phyloP scores from a whole-genome alignment of 2,113 vertebrate species.

The Tetrax tetrax region DNA sequence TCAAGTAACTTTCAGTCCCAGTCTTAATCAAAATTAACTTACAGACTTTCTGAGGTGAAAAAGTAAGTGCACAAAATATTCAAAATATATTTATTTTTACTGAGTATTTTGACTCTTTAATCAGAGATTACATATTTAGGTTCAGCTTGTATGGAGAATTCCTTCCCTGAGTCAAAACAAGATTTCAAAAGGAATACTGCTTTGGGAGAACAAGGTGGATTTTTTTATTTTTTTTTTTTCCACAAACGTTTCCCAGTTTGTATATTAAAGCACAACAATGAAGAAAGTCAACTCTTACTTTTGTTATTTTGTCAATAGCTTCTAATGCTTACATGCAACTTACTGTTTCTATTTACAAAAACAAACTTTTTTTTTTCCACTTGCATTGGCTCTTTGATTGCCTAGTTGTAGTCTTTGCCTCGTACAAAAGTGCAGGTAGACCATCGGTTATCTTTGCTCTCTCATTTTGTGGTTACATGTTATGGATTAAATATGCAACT shows the following conservation, averaged over 20 bases:
- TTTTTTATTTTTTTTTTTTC: not conserved
- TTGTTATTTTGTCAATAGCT: not conserved
- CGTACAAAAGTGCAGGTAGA: not conserved
- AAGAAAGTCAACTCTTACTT: not conserved
- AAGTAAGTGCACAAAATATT: not conserved
- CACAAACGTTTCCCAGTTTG: not conserved
- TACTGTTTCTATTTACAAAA: not conserved
- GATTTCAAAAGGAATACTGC: constrained; percentile 6
- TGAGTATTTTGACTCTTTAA: not conserved
- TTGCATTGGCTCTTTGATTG: not conserved
- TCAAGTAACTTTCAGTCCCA: not conserved
- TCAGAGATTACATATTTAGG: not conserved
- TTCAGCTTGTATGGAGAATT: not conserved
- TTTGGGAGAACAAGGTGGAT: not conserved
- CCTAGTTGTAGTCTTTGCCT: not conserved
- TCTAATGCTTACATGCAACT: not conserved
- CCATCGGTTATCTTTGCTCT: not conserved
- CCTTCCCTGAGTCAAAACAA: constrained; percentile 22
- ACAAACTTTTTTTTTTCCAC: not conserved
- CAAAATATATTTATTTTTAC: not conserved
- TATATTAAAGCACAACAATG: not conserved
- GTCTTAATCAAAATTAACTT: not conserved
- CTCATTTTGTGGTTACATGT: not conserved
- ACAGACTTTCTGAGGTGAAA: not conserved
- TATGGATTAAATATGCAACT: not conserved